These are phyloP conservation scores for Blastobasis adustella DNA, from an alignment of 2,888 invertebrate genomes.

Conservation along the genomic window DNA sequence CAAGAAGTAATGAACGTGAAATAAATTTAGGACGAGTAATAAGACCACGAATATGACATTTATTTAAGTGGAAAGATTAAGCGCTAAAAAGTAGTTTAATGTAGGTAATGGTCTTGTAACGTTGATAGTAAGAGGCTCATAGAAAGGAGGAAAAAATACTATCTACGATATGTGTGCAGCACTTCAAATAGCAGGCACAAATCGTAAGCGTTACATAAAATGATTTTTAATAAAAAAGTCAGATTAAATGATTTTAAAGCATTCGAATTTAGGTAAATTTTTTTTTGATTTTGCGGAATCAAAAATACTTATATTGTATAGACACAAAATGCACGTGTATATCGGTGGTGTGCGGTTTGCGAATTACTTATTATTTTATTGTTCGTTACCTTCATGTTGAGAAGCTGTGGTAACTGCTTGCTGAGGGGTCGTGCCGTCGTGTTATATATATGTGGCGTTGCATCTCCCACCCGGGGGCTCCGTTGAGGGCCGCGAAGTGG, in stretches of 20 bases:
- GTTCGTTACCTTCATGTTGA: conserved; percentile 64
- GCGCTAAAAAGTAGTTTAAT: background rate
- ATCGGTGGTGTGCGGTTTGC: conserved; percentile 4
- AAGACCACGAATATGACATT: background rate
- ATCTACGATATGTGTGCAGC: too few relatives aligned
- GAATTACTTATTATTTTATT: conserved; percentile 5
- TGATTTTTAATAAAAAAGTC: background rate
- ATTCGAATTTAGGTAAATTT: background rate
- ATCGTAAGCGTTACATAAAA: background rate
- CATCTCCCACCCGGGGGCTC: conserved; percentile 52
- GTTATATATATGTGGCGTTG: conserved; percentile 50
- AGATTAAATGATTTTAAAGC: background rate
- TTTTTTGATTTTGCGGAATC: background rate
- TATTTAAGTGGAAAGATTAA: background rate
- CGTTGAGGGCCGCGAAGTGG: conserved; percentile 33
- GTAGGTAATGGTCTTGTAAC: too few relatives aligned
- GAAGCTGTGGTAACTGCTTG: conserved; percentile 64
- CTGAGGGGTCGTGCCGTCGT: conserved; percentile 44
- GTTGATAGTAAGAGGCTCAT: too few relatives aligned
- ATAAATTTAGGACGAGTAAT: background rate
- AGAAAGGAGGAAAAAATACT: too few relatives aligned
- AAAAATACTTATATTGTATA: background rate
- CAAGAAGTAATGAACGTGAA: background rate
- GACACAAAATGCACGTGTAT: background rate
- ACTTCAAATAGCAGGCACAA: background rate